phyloP scores from a whole-genome alignment of 2,113 vertebrate species.

The Vulpes lagopus region DNA sequence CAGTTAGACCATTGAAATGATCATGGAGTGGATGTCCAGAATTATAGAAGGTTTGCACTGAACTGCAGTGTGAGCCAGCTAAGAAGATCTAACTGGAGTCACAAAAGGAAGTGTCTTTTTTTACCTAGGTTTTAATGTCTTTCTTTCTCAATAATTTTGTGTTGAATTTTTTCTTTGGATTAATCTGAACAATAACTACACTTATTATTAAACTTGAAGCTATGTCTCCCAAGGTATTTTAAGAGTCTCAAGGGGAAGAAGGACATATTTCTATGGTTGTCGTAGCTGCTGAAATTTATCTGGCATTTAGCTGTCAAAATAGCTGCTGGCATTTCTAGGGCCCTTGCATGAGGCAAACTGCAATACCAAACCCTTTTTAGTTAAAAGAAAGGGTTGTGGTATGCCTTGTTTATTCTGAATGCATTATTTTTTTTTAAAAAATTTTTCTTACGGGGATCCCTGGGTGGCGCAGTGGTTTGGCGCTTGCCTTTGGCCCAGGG shows the following conservation, averaged over 20 bases:
- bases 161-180: slow-evolving; percentile 13
- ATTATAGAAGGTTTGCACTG: not conserved
- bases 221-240: not conserved
- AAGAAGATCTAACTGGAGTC: not conserved
- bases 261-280: not conserved
- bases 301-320: not conserved
- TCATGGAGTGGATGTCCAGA: not conserved
- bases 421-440: not conserved
- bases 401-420: not conserved
- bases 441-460: no score
- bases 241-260: not conserved
- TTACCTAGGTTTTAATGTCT: not conserved
- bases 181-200: not conserved
- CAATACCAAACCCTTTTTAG: not conserved
- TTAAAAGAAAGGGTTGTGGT: not conserved
- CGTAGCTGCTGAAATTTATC: not conserved
- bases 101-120: not conserved
- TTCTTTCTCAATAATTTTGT: not conserved
- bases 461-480: no score
- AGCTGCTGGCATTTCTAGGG: not conserved
- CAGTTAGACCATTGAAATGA: not conserved
- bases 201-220: not conserved
- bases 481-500: no score
- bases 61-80: not conserved
- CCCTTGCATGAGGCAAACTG: not conserved